These are phyloP conservation scores for Dasyornis broadbenti DNA, from an alignment of 2,113 vertebrate species.

Conservation along the genomic window DNA sequence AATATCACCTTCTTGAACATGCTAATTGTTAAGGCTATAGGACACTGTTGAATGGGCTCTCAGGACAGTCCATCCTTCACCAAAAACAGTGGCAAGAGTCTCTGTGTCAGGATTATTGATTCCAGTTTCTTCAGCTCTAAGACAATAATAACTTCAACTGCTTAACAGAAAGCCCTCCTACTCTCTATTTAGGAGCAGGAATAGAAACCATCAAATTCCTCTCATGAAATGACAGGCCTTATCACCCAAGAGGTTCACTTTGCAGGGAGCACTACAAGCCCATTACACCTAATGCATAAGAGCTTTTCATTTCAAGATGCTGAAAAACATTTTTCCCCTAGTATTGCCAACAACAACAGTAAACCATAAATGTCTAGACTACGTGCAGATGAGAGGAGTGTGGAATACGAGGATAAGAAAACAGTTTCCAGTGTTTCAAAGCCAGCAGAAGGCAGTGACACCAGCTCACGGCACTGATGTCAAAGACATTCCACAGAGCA, in stretches of 20 bases:
- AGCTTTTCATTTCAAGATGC: background rate
- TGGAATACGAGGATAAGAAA: background rate
- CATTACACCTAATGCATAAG: background rate
- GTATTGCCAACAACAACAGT: background rate
- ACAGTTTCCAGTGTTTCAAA: background rate
- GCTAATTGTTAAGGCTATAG: background rate
- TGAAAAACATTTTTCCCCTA: background rate
- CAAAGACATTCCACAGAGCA: background rate
- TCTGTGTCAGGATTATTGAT: background rate
- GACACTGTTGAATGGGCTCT: background rate
- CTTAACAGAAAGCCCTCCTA: background rate
- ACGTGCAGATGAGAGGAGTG: background rate
- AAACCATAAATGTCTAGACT: background rate
- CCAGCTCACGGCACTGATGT: background rate
- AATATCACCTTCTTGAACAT: background rate
- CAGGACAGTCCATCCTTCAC: background rate
- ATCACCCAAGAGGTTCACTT: background rate
- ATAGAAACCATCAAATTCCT: background rate
- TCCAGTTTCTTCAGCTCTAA: background rate
- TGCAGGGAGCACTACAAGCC: background rate
- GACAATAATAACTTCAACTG: background rate
- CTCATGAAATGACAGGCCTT: background rate
- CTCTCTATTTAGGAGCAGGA: background rate
- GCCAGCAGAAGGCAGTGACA: background rate
- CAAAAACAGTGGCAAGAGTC: background rate